These are phyloP conservation scores for Zapus hudsonius DNA, from an alignment of 2,113 vertebrate species.

Conservation along the genomic window DNA sequence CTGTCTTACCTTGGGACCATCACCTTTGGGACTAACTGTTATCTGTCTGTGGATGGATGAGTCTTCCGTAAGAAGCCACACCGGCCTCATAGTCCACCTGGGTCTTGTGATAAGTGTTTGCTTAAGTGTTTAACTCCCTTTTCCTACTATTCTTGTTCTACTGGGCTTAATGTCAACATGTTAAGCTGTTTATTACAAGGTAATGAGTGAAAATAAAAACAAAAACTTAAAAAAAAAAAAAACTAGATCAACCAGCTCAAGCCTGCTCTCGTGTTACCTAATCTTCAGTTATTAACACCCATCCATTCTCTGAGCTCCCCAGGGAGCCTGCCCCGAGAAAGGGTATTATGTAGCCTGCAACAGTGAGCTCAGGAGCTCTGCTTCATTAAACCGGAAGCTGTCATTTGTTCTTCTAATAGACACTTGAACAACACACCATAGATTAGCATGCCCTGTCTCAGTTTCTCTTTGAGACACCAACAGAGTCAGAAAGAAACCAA, in stretches of 20 bases:
- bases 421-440: conserved; percentile 19
- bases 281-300: conserved; percentile 73
- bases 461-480: conserved; percentile 39
- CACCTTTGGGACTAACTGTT: neutral
- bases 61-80: neutral
- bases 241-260: conserved; percentile 66
- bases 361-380: conserved; percentile 62
- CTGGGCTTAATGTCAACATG: neutral
- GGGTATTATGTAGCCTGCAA: conserved; percentile 59
- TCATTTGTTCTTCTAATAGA: conserved; percentile 63
- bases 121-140: neutral
- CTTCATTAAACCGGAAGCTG: conserved; percentile 62
- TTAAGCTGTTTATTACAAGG: conserved; percentile 41
- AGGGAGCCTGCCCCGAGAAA: conserved; percentile 9
- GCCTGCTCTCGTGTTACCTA: conserved; percentile 61
- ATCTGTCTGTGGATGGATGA: neutral
- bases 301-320: conserved; percentile 48
- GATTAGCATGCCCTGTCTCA: neutral
- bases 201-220: neutral
- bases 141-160: neutral
- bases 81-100: neutral
- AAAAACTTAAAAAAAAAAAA: neutral
- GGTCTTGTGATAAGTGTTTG: neutral
- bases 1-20: neutral
- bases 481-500: neutral